Evolutionary conservation across 2,797 vertebrate species (phyloP).

Genomic region (Ptychobarbus kaznakovi): DNA sequence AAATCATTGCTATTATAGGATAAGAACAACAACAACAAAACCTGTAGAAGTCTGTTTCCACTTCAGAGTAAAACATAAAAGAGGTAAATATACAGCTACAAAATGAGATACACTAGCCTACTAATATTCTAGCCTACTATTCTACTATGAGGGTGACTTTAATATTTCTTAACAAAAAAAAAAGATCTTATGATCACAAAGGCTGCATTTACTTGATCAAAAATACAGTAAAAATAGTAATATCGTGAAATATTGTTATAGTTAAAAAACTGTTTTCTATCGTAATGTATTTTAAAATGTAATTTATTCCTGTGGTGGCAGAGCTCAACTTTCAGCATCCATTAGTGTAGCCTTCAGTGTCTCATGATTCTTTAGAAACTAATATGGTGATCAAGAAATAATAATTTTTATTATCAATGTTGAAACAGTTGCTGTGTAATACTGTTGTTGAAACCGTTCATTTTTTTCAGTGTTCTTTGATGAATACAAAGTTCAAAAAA

Average conservation of each 20-base stretch:
- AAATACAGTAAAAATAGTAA: background rate
- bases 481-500: background rate
- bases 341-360: background rate
- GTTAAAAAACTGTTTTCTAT: background rate
- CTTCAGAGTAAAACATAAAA: conserved; percentile 3
- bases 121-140: no score
- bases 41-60: background rate
- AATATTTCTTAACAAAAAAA: no score
- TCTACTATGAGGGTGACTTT: no score
- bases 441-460: background rate
- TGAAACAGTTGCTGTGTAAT: background rate
- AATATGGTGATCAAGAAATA: background rate
- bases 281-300: background rate
- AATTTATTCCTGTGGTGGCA: background rate
- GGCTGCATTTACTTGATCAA: no score
- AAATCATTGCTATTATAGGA: background rate
- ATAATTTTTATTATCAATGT: background rate
- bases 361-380: background rate
- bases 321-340: background rate
- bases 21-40: background rate
- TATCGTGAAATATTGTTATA: background rate
- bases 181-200: no score
- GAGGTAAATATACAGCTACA: no score
- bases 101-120: no score
- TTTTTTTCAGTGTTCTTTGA: background rate